Base-by-base conservation (phyloP, 2,888 invertebrate species). In the Beris morrisii region DNA sequence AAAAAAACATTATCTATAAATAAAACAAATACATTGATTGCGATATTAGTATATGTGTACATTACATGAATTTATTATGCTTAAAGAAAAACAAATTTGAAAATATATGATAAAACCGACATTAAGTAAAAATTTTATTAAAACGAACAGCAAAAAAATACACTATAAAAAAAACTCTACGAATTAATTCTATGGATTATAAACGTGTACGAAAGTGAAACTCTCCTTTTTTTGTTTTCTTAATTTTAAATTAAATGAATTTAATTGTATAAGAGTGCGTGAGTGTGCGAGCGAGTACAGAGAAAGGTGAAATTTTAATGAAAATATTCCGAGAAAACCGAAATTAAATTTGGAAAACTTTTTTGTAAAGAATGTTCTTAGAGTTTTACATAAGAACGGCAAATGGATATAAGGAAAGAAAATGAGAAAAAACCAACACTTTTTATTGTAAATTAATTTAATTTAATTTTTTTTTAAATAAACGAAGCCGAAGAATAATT, bases 61-160 rank as follows among this genome's bases (percentile, higher is more conserved):
- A 67, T 63, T 57, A 67, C 38, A 61, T 46, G 46, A 67, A 67
- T 67, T 67, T 63, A 67, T 56, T 67, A 63, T 63, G 67, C 67
- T 67, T 67, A 67, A 56, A 48, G 6, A 38, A 31, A 59, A 48
- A 31, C 5, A n/a, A 59, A 59, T 32, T 32, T 28, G 38, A 46
- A 58, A 22, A 45, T 31, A 48, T 32, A 43, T 7, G 44, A 46
- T 28, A 63, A 7, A 53, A 38, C 1, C 38, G 9, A 38, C 38
- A 38, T 38, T 38, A 38, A 53, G 52, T 43, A 32, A 7, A 56
- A 44, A 43, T 43, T 43, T 15, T 56, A 15, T 43, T 56, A 56
- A 56, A 38, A 32, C 31, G 4, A 44, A 43, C 13, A 22, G 7
- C 12, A 6, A 11, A 57, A 66, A 44, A 66, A 44, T 43, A 66